Base-by-base conservation (phyloP, 2,797 vertebrate species). In the Phrynocephalus forsythii region DNA sequence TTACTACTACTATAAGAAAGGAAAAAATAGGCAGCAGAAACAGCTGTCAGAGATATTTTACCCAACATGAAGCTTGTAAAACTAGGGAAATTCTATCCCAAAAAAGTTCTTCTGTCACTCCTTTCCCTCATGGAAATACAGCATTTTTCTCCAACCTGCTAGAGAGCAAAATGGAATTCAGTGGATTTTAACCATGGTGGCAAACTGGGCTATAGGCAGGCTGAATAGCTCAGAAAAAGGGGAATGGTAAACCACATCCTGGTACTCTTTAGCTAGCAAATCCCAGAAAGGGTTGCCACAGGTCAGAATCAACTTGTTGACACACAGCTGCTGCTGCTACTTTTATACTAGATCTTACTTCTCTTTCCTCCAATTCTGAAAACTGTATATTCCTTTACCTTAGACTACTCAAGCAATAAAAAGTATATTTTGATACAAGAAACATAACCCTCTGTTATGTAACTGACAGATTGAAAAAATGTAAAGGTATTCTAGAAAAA, bases 111-210 rank as follows among this genome's bases (percentile, higher is more conserved):
- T 83, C 68, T 44, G 75, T 33, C 68, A 85, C 30, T 28, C n/a
- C 28, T 63, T 66, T 88, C 52, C 76, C 28, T n/a, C 48, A 22
- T 77, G 11, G 73, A 77, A 93, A 86, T 89, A 0, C 0, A 90
- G 79, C 79, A 0, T 30, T 85, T 78, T 6, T 85, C 44, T 13
- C 60, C 30, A 78, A 76, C 13, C 13, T n/a, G n/a, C 30, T 22
- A 66, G 60, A 56, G 28, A 8, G 2, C 66, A 48, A 85, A 84
- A 20, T 3, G 3, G 16, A 84, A 67, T 67, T 44, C 60, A 76
- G 72, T 44, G 33, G 18, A 24, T 66, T 76, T 48, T n/a, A 69
- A 48, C 15, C 7, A 69, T 11, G 13, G 15, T 16, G 9, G 15
- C 18, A 63, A 63, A 63, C 60, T 63, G 60, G 15, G 60, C 13